These are phyloP conservation scores for Calypte anna DNA, from an alignment of 2,113 vertebrate genomes.

Conservation along the genomic window DNA sequence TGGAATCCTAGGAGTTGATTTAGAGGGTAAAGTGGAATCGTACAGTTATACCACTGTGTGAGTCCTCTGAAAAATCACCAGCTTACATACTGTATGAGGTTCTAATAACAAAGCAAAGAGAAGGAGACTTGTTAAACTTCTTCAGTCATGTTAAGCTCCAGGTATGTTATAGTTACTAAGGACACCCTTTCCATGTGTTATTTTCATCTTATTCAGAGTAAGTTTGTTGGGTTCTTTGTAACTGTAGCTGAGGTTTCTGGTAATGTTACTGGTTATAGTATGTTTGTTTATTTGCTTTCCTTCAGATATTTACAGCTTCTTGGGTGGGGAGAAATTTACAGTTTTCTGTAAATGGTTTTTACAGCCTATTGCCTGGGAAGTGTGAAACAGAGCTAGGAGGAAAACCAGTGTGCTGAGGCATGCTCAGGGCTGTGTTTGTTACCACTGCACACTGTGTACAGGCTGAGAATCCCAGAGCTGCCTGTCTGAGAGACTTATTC, in stretches of 20 bases:
- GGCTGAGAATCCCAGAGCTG: background rate
- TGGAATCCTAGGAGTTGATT: background rate
- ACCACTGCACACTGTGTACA: background rate
- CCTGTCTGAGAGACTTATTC: background rate
- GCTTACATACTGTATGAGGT: rapidly evolving
- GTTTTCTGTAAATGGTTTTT: background rate
- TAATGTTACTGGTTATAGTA: background rate
- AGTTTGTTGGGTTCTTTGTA: background rate
- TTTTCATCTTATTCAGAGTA: background rate
- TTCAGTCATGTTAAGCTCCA: background rate
- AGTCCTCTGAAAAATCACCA: background rate
- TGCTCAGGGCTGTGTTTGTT: background rate
- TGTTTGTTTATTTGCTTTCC: background rate
- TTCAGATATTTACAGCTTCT: background rate
- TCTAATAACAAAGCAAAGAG: background rate
- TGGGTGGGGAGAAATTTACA: background rate
- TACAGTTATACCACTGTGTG: rapidly evolving
- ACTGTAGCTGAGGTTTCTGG: background rate
- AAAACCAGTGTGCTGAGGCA: background rate
- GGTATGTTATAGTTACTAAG: rapidly evolving
- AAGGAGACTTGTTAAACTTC: background rate
- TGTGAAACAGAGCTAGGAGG: background rate
- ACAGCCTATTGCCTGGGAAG: background rate
- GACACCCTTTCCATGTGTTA: background rate
- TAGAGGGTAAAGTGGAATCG: background rate